Evolutionary conservation across 2,113 vertebrate species (phyloP).

Genomic region (zebrafish (Danio rerio)): DNA sequence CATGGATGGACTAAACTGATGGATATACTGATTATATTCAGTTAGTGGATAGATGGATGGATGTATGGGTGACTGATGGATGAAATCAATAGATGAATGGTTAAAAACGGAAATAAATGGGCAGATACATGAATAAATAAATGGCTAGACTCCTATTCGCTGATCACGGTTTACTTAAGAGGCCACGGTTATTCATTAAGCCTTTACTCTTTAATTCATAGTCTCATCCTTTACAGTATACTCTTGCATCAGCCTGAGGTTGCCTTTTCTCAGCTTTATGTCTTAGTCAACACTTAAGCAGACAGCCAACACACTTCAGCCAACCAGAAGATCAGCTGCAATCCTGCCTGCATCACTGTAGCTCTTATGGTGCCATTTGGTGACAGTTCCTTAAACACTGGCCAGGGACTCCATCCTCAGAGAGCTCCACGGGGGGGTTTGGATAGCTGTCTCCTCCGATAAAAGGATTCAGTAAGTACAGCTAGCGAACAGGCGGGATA

Average conservation of each 20-base stretch:
- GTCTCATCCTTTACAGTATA: not conserved
- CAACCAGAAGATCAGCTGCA: constrained; percentile 30
- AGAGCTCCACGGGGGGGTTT: not conserved
- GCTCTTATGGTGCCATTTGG: constrained; percentile 43
- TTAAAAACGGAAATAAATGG: too few relatives aligned
- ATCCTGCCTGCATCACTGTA: constrained; percentile 25
- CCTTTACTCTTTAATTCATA: too few relatives aligned
- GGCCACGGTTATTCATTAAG: too few relatives aligned
- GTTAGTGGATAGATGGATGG: too few relatives aligned
- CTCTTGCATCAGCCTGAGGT: not conserved
- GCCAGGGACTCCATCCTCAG: constrained; percentile 23
- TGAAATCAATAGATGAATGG: too few relatives aligned
- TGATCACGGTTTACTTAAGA: too few relatives aligned
- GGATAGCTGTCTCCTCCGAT: constrained; percentile 47
- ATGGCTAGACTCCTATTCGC: too few relatives aligned
- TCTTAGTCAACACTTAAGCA: constrained; percentile 31
- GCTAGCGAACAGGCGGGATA: constrained; percentile 36
- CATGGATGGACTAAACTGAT: too few relatives aligned
- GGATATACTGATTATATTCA: too few relatives aligned
- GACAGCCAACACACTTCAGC: constrained; percentile 29
- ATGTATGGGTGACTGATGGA: too few relatives aligned
- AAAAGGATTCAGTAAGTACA: constrained; percentile 39
- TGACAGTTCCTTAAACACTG: constrained; percentile 45
- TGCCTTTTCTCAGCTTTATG: constrained; percentile 2
- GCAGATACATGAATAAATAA: too few relatives aligned